Conservation (phyloP, 2,113 vertebrate genomes). For the Varanus komodoensis region DNA sequence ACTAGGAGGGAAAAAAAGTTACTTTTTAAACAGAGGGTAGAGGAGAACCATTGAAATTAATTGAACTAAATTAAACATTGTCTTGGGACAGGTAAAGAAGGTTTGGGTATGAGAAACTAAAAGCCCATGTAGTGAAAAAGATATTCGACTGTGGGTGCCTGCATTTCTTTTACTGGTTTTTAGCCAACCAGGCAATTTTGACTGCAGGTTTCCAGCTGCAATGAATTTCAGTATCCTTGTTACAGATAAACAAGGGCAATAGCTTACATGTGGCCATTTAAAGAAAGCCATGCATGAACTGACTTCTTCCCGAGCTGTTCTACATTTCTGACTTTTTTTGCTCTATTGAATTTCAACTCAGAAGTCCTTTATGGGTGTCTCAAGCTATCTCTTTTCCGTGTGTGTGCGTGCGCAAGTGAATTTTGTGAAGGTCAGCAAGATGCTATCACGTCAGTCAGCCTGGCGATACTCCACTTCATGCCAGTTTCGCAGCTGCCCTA, state of each 20-base stretch:
- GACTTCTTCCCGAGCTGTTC: background rate
- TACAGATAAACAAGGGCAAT: conserved; percentile 6
- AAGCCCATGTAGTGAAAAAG: background rate
- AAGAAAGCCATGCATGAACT: conserved; percentile 37
- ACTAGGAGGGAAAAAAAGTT: too few relatives aligned
- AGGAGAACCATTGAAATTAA: too few relatives aligned
- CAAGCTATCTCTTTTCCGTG: background rate
- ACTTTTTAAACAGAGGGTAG: too few relatives aligned
- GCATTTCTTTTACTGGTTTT: background rate
- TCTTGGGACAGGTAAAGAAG: background rate
- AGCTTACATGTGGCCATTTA: background rate
- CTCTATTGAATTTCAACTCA: conserved; percentile 4
- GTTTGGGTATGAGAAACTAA: too few relatives aligned
- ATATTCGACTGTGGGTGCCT: background rate
- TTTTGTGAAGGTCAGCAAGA: background rate
- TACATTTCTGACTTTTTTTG: background rate
- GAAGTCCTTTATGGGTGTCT: background rate
- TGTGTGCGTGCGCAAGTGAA: background rate
- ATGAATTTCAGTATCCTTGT: background rate
- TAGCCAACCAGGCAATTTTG: background rate
- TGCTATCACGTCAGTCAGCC: background rate
- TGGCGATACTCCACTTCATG: background rate
- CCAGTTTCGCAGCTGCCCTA: background rate
- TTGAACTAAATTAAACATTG: too few relatives aligned
- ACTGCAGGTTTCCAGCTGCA: background rate